Base-by-base conservation (phyloP, 30 jellyfish, hydroid and myxozoan genomes). In the Pelagia noctiluca region DNA sequence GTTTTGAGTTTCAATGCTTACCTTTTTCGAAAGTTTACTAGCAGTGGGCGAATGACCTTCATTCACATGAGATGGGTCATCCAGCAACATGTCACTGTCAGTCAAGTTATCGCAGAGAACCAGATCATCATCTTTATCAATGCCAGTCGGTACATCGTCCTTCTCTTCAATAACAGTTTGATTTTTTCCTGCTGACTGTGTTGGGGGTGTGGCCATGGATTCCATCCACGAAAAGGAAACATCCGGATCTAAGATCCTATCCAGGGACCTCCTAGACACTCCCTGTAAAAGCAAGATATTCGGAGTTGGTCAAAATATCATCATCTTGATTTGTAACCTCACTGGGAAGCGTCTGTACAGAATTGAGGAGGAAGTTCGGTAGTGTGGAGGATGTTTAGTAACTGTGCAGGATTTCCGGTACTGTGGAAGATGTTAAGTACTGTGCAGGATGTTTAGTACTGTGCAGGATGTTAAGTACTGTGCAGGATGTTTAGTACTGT, bases 191-290 rank as follows among this genome's bases (percentile, higher is more conserved):
- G 96, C 52, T 47, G 88, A 63, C 21, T 68, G 88, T 1, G 83
- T 50, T 2, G 93, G 93, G 0, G 97, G 97, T 3, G 97, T 90
- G 28, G 93, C 97, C 97, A 90, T 90, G 0, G 91, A 74, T 70
- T 75, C 86, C 4, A 71, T 23, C 97, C 97, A 90, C 1, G 49
- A 48, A 32, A 75, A 50, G 26, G 88, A 63, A 7, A 78, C 74
- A 16, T 90, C 97, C 10, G 97, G 97, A 64, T 90, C 97, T 3
- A 90, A 76, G 35, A 90, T 72, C 7, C 52, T 73, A 29, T 89
- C 94, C 35, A 89, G 62, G 50, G 94, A 80, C 70, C 92, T 82
- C 33, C 92, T 69, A 10, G 92, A 82, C 18, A 82, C 86, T 50
- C 80, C 86, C 92, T 82, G 31, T 29, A 66, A 26, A 63, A 35